Evolutionary conservation across 2,797 vertebrate genomes (phyloP).

Genomic region (Nannoperca obscura): DNA sequence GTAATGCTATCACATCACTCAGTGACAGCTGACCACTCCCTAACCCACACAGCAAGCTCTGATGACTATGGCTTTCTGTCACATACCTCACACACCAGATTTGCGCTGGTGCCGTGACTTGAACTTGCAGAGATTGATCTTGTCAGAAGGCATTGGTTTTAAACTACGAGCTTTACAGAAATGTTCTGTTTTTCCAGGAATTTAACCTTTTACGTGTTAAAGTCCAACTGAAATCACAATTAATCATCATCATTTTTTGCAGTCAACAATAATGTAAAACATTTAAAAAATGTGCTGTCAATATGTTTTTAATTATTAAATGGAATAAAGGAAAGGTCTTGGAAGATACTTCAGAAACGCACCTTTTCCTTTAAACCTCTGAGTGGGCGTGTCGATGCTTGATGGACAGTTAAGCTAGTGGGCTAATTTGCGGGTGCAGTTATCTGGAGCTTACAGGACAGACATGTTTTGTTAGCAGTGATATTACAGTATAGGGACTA

Average conservation of each 20-base stretch:
- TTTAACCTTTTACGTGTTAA: background rate
- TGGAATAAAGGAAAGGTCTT: background rate
- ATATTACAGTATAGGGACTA: background rate
- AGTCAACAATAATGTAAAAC: background rate
- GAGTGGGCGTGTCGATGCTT: background rate
- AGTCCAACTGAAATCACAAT: background rate
- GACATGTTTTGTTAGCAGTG: background rate
- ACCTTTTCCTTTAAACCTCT: background rate
- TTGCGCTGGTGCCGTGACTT: conserved; percentile 17
- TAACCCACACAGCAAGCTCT: conserved; percentile 48
- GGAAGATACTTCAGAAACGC: background rate
- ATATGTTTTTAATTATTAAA: background rate
- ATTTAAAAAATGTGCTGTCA: background rate
- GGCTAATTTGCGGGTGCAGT: conserved; percentile 3
- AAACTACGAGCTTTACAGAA: conserved; percentile 3
- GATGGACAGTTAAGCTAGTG: conserved; percentile 36
- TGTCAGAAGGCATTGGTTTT: conserved; percentile 23
- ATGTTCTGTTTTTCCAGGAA: background rate
- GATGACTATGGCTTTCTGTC: conserved; percentile 59
- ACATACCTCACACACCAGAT: conserved; percentile 48
- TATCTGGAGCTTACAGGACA: background rate
- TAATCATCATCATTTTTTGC: background rate
- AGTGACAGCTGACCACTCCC: conserved; percentile 76
- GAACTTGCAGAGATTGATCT: conserved; percentile 38
- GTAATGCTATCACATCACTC: conserved; percentile 74